Evolutionary conservation across 2,888 invertebrate species (phyloP).

Genomic region (Allygus modestus): DNA sequence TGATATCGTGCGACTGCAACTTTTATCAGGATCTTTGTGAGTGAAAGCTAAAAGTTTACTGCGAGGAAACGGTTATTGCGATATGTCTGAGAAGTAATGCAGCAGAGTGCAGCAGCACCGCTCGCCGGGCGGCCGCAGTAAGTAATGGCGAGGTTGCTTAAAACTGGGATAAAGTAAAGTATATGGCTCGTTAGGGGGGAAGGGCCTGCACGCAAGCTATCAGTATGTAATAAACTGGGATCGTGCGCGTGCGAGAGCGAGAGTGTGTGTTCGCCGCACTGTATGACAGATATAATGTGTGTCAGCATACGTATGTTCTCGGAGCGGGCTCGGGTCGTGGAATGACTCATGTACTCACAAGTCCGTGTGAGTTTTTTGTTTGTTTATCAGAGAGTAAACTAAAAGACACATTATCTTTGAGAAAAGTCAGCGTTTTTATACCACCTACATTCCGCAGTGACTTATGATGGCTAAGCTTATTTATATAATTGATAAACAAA

Average conservation of each 20-base stretch:
- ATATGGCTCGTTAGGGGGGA: conserved; percentile 9
- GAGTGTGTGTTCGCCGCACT: background rate
- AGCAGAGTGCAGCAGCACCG: conserved; percentile 9
- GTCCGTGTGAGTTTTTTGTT: too few relatives aligned
- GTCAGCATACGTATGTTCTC: background rate
- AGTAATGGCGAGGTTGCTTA: background rate
- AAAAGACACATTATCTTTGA: too few relatives aligned
- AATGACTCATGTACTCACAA: background rate
- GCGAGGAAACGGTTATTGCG: conserved; percentile 1
- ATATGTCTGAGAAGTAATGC: conserved; percentile 8
- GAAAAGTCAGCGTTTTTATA: too few relatives aligned
- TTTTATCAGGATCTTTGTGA: conserved; percentile 4
- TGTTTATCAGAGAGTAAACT: too few relatives aligned
- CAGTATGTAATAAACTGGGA: background rate
- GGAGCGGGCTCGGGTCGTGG: background rate
- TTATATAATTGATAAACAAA: too few relatives aligned
- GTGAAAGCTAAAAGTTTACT: conserved; percentile 16
- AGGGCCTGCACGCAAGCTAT: background rate
- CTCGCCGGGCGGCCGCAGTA: background rate
- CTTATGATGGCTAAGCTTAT: too few relatives aligned
- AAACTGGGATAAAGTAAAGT: conserved; percentile 31
- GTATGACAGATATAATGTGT: background rate
- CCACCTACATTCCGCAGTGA: too few relatives aligned
- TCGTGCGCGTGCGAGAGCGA: background rate
- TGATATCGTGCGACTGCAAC: background rate